Evolutionary conservation across 1,140 invertebrate species (phyloP), one percentile per base, ranked within the genome.

Genomic region (Drosophila kohkoa): DNA sequence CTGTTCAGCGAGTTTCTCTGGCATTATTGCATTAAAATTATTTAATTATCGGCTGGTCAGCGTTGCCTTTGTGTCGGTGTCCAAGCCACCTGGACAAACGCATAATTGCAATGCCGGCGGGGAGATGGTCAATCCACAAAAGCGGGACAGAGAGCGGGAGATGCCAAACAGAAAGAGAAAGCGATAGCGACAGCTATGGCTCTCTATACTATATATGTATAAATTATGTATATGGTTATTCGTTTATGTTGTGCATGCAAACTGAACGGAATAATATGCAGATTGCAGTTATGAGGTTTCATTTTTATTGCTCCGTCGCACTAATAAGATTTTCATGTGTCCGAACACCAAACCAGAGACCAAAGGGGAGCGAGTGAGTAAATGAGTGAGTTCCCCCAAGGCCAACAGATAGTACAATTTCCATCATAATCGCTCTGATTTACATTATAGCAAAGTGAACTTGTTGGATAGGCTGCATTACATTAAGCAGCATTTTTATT

Each of bases 21-120:
- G 63, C 81, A 77, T 77, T 75, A 77, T 77, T 75, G 75, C 75
- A 77, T 75, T 75, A 75, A 77, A 77, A 75, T 77, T 74, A 77
- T 77, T 75, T 77, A 77, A 77, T 77, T 77, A 77, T 77, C 75
- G 65, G 49, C 52, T 75, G 72, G 72, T 64, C 59, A 52, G 48
- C 71, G 59, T 48, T 55, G 65, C 71, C 65, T 77, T 77, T 74
- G 71, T 69, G 43, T 32, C 54, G 59, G 46, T 38, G 38, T 55
- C 46, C 13, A 30, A 41, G 11, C 30, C 65, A 69, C 64, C 65
- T 74, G 65, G 48, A 68, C 57, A 68, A 68, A 68, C 30, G 65
- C 71, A 74, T 74, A 74, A 74, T 74, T 74, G 71, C 71, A 68
- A 46, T 62, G 65, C 71, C 71, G 1, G 30, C 46, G 71, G 65